phyloP scores from a whole-genome alignment of 2,797 vertebrate genomes.

The Hyperoplus lanceolatus region DNA sequence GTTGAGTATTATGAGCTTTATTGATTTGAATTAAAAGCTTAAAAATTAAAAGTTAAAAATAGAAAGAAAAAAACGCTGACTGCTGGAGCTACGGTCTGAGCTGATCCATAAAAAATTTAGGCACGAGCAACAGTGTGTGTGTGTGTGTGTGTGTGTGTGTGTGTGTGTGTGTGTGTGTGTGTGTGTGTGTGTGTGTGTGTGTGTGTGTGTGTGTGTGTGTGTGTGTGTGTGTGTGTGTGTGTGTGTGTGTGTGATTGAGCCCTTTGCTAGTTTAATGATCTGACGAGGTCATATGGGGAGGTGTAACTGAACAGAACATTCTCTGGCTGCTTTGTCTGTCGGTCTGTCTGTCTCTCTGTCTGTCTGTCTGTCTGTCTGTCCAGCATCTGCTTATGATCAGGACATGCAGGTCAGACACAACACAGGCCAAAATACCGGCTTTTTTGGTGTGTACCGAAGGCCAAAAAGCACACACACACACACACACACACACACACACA shows the following conservation, averaged over 20 bases:
- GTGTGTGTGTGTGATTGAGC: slow-evolving; percentile 17
- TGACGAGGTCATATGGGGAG: slow-evolving; percentile 53
- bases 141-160: slow-evolving; percentile 16
- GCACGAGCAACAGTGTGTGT: neutral
- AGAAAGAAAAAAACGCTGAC: neutral
- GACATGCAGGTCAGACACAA: slow-evolving; percentile 1
- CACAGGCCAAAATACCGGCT: neutral
- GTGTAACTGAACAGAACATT: slow-evolving; percentile 6
- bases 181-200: slow-evolving; percentile 18
- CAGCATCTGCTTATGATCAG: slow-evolving; percentile 24
- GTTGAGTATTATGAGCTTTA: neutral
- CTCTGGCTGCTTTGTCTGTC: slow-evolving; percentile 11
- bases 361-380: slow-evolving; percentile 7
- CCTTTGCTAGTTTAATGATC: slow-evolving; percentile 50
- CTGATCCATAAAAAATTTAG: neutral
- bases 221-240: slow-evolving; percentile 16
- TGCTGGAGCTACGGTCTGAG: neutral
- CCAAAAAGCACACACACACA: neutral
- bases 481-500: neutral
- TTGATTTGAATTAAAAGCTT: neutral
- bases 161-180: slow-evolving; percentile 21
- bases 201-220: slow-evolving; percentile 21
- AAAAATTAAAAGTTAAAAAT: neutral
- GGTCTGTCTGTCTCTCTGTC: neutral
- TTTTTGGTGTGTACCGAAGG: neutral